Evolutionary conservation across 2,113 vertebrate species (phyloP).

Genomic region (Menidia beryllina): DNA sequence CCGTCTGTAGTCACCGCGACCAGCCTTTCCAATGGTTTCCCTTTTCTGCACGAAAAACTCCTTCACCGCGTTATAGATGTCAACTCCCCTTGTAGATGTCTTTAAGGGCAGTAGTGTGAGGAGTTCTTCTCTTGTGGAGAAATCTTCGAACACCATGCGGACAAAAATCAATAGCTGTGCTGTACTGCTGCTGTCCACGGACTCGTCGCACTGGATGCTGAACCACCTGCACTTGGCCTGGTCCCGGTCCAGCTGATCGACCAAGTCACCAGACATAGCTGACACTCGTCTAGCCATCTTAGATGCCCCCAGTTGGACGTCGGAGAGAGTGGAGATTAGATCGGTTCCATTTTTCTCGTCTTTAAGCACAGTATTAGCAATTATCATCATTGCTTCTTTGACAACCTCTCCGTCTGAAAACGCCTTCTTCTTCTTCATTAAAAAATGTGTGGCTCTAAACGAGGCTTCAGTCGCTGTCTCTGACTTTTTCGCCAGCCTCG

Average conservation of each 20-base stretch:
- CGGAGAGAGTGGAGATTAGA: too few species aligned
- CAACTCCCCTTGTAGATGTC: slow-evolving; percentile 19
- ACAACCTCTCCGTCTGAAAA: too few species aligned
- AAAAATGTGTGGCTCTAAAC: slow-evolving; percentile 33
- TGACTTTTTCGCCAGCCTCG: slow-evolving; percentile 9
- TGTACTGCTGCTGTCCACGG: too few species aligned
- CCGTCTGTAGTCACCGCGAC: too few species aligned
- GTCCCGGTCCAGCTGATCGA: slow-evolving; percentile 7
- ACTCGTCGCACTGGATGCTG: slow-evolving; percentile 37
- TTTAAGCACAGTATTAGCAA: too few species aligned
- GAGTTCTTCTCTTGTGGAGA: slow-evolving; percentile 21
- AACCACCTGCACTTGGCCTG: slow-evolving; percentile 3
- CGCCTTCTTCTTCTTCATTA: too few species aligned
- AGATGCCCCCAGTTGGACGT: slow-evolving; percentile 13
- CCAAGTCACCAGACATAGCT: neutral
- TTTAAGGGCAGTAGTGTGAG: slow-evolving; percentile 17
- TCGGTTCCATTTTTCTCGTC: too few species aligned
- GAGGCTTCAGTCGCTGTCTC: slow-evolving; percentile 21
- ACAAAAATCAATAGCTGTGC: slow-evolving; percentile 27
- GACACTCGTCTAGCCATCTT: slow-evolving; percentile 8
- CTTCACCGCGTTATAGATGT: slow-evolving; percentile 5
- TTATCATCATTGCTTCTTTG: too few species aligned
- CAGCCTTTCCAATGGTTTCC: too few species aligned
- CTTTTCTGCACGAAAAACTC: slow-evolving; percentile 7
- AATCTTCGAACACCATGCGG: slow-evolving; percentile 15